A percentile compares a stretch with the other conserved stretches of the same genome.
Conservation (phyloP, 1,140 invertebrate species). For the Brachionus asplanchnoidis region DNA sequence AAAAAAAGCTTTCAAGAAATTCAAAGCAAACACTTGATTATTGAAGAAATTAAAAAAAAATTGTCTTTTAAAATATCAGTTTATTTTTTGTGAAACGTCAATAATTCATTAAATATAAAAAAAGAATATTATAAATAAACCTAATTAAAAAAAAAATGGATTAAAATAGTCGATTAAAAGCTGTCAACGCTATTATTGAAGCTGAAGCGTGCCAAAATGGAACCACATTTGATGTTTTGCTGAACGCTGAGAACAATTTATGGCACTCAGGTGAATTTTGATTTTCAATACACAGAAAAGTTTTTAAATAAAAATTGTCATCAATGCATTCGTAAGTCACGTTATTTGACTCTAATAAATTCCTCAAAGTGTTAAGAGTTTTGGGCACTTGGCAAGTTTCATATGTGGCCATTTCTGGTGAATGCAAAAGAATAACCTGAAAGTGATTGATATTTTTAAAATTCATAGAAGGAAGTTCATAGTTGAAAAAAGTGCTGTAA, state of each 20-base stretch:
- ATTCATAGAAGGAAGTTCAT: background rate
- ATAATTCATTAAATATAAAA: too few relatives aligned
- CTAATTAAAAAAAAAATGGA: background rate
- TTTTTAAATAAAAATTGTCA: background rate
- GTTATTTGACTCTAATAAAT: background rate
- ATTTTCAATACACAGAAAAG: background rate
- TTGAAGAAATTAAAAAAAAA: background rate
- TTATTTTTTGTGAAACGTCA: background rate
- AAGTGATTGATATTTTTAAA: background rate
- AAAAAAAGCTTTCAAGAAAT: background rate
- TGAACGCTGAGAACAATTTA: background rate
- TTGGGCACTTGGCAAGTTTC: constrained; percentile 1
- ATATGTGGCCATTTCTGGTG: background rate
- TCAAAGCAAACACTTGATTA: background rate
- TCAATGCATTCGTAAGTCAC: background rate
- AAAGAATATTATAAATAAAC: background rate
- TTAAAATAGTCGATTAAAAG: background rate
- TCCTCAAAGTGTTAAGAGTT: background rate
- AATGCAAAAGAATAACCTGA: constrained; percentile 27
- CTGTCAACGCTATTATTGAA: background rate
- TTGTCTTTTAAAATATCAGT: background rate
- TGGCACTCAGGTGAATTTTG: background rate
- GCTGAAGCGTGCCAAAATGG: background rate
- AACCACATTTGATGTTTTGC: background rate
- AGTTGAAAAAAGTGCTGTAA: background rate